Conservation (phyloP, 2,888 invertebrate species). For the Cryptophagus acutangulus region DNA sequence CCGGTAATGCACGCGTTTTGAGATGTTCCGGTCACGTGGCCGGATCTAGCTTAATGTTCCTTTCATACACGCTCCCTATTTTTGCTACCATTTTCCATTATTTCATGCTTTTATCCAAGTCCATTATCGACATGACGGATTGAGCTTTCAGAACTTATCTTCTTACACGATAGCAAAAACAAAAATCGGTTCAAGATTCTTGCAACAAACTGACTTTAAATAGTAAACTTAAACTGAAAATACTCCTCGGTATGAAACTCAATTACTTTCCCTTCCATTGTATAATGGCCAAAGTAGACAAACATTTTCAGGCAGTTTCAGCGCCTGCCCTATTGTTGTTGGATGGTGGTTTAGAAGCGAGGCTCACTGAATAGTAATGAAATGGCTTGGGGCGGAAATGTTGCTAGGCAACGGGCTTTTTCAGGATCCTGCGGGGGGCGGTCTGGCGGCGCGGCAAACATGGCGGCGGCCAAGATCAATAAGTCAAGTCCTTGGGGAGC, state of each 20-base stretch:
- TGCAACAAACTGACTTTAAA: no score
- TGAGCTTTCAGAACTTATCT: no score
- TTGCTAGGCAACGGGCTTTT: constrained; percentile 42
- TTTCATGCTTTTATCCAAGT: constrained; percentile 3
- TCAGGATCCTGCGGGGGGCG: constrained; percentile 32
- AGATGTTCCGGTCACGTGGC: constrained; percentile 47
- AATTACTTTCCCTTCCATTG: no score
- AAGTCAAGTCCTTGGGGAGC: constrained; percentile 45
- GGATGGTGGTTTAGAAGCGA: constrained; percentile 22
- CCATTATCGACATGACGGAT: no score
- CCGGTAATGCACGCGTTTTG: constrained; percentile 40
- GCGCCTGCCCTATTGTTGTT: constrained; percentile 23
- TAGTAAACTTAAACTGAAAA: no score
- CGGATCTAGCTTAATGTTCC: constrained; percentile 33
- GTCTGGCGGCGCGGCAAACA: constrained; percentile 35
- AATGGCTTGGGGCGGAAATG: constrained; percentile 40
- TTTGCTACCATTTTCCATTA: neutral
- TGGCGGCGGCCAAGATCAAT: constrained; percentile 47
- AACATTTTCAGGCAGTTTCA: constrained; percentile 10
- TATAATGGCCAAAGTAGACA: no score
- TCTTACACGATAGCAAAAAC: no score
- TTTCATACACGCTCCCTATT: no score
- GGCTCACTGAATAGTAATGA: constrained; percentile 29
- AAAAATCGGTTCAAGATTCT: no score
- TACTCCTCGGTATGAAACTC: no score